A percentile compares a stretch with the other conserved stretches of the same genome.
These are phyloP conservation scores for Eremobia ochroleuca DNA, from an alignment of 2,888 invertebrate species.

Conservation along the genomic window DNA sequence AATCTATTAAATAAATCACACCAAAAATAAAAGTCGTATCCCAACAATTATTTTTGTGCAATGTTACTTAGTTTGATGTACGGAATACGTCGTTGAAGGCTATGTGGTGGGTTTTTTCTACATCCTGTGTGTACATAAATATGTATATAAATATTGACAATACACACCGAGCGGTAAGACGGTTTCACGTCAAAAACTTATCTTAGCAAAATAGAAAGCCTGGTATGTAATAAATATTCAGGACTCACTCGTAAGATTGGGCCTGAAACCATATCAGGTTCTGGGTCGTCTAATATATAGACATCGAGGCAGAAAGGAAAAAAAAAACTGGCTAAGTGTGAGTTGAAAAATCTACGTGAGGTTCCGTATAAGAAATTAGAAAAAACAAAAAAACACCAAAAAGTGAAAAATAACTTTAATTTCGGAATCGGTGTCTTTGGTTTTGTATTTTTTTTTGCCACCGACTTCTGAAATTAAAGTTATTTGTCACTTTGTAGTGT, in stretches of 20 bases:
- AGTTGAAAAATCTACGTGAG: background rate
- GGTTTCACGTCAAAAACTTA: background rate
- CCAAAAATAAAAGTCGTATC: too few relatives aligned
- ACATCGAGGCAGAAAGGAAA: constrained; percentile 12
- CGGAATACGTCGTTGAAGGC: too few relatives aligned
- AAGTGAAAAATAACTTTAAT: background rate
- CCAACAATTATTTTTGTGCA: too few relatives aligned
- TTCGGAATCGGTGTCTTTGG: background rate
- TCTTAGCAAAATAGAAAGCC: background rate
- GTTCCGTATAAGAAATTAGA: constrained; percentile 17
- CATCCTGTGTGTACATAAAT: too few relatives aligned
- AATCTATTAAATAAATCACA: too few relatives aligned
- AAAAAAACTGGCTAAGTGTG: background rate
- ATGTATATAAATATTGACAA: too few relatives aligned
- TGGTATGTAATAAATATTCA: constrained; percentile 41
- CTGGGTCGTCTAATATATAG: constrained; percentile 24
- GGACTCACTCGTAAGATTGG: background rate
- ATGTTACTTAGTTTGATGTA: too few relatives aligned
- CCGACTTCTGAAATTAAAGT: background rate
- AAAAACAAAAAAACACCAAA: background rate
- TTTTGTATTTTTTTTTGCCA: background rate
- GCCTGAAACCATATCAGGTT: constrained; percentile 27
- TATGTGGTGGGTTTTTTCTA: too few relatives aligned
- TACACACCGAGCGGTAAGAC: too few relatives aligned
- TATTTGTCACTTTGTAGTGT: background rate